Conservation (phyloP, 1,140 invertebrate genomes). For the Magallana ariakensis region DNA sequence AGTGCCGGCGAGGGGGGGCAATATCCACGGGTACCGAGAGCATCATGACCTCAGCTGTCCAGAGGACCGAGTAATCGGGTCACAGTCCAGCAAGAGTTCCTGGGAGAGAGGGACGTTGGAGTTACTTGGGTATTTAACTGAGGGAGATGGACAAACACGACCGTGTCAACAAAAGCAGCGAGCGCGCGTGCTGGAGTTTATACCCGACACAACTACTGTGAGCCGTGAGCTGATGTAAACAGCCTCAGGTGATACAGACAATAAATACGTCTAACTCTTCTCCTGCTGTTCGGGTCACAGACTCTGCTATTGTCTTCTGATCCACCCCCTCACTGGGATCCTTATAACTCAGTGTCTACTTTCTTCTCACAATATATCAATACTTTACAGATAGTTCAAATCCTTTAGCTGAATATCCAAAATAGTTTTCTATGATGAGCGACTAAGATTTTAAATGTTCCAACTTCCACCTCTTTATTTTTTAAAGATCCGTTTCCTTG, state of each 20-base stretch:
- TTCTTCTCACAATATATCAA: too few species aligned
- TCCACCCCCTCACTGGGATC: too few species aligned
- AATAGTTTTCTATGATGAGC: too few species aligned
- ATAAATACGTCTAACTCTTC: background rate
- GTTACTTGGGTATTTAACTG: background rate
- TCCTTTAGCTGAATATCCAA: too few species aligned
- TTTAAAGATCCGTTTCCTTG: too few species aligned
- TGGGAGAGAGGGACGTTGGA: background rate
- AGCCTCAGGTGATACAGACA: constrained; percentile 1
- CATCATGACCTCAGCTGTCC: background rate
- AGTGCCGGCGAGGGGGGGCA: background rate
- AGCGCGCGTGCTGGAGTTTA: background rate
- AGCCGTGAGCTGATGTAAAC: background rate
- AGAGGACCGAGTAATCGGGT: background rate
- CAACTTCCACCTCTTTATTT: too few species aligned
- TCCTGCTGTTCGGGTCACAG: background rate
- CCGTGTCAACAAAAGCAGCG: background rate
- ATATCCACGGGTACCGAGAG: constrained; percentile 1
- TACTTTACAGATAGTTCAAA: too few species aligned
- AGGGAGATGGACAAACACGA: background rate
- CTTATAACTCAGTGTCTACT: too few species aligned
- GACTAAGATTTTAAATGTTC: too few species aligned
- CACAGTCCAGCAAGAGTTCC: background rate
- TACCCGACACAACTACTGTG: background rate
- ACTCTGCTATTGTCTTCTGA: background rate